Conservation (phyloP, 2,888 invertebrate genomes). For the Ichneumoninae sp. region DNA sequence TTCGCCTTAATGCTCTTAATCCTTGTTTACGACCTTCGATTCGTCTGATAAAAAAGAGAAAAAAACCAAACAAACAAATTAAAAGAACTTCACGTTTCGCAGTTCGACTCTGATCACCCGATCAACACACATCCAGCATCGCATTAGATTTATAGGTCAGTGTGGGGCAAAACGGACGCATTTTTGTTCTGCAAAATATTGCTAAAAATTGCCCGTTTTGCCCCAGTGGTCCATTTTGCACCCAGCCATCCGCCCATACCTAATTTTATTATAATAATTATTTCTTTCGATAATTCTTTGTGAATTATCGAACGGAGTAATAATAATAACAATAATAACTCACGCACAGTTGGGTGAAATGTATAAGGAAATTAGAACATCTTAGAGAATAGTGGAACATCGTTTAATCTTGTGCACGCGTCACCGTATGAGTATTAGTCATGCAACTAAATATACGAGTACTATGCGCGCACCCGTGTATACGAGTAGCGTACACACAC, state of each 20-base stretch:
- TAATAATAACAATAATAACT: no score
- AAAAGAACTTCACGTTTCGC: background rate
- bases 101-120: background rate
- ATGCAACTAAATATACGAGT: constrained; percentile 7
- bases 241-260: no score
- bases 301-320: background rate
- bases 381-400: background rate
- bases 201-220: background rate
- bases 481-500: background rate
- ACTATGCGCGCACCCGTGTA: background rate
- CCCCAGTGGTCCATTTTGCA: no score
- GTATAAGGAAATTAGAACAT: constrained; percentile 3
- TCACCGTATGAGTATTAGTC: background rate
- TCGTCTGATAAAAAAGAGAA: background rate
- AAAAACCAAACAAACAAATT: background rate
- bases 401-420: background rate
- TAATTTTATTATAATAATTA: background rate
- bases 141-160: background rate
- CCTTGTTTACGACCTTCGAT: background rate
- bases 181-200: background rate
- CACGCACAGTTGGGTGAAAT: background rate
- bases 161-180: no score
- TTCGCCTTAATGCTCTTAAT: background rate
- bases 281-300: background rate
- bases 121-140: background rate